A percentile compares a stretch with the other conserved stretches of the same genome.
Conservation (phyloP, 2,113 vertebrate species). For the Mesoclemmys tuberculata region DNA sequence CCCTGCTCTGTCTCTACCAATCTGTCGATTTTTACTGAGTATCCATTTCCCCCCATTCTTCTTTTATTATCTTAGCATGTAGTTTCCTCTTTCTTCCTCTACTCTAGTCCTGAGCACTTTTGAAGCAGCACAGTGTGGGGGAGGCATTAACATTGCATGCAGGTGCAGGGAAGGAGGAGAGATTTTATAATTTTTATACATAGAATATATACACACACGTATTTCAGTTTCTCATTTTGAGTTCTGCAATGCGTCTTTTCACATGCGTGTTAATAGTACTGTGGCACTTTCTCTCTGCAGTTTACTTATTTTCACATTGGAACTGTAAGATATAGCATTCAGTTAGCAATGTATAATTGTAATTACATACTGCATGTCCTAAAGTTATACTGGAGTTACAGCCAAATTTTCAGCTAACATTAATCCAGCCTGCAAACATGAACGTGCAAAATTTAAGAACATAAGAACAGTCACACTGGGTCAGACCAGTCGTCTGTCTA, state of each 20-base stretch:
- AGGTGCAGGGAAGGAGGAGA: slow-evolving; percentile 43
- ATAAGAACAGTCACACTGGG: not conserved
- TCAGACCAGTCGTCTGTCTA: not conserved
- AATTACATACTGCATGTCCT: slow-evolving; percentile 36
- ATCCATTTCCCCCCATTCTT: not conserved
- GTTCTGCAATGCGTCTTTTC: slow-evolving; percentile 22
- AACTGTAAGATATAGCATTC: not conserved
- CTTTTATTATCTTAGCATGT: not conserved
- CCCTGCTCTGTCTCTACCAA: not conserved
- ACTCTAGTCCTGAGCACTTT: not conserved
- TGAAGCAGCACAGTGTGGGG: slow-evolving; percentile 16
- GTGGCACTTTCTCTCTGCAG: slow-evolving; percentile 4
- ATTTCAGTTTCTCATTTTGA: slow-evolving; percentile 22
- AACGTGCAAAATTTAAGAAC: slow-evolving; percentile 15
- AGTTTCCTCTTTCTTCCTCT: slow-evolving; percentile 21
- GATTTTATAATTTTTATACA: slow-evolving; percentile 30
- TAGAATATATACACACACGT: not conserved
- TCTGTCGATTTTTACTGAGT: not conserved
- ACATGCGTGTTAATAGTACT: not conserved
- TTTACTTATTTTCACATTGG: not conserved
- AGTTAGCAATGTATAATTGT: slow-evolving; percentile 19
- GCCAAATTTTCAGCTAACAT: not conserved
- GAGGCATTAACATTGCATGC: slow-evolving; percentile 33
- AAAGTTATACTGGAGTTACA: not conserved
- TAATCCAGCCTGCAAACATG: not conserved